These are phyloP conservation scores for Tetranychus cinnabarinus DNA, from an alignment of 1,140 invertebrate genomes.

Conservation along the genomic window DNA sequence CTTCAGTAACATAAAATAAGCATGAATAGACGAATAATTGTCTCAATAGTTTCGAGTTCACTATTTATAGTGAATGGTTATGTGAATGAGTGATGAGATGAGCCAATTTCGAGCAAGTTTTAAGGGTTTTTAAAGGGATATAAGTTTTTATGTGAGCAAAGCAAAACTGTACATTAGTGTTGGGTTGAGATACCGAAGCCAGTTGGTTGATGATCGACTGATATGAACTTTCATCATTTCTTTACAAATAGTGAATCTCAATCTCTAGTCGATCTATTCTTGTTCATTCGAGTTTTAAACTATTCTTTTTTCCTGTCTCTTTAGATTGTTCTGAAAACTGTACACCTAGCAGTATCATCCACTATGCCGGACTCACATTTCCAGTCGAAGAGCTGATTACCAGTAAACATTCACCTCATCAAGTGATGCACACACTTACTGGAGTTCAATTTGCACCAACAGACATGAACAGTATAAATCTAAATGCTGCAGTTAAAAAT, in stretches of 20 bases:
- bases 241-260: too few relatives aligned
- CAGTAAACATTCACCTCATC: too few relatives aligned
- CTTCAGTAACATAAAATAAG: not conserved
- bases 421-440: too few relatives aligned
- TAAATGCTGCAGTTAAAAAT: not conserved
- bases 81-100: not conserved
- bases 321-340: too few relatives aligned
- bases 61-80: not conserved
- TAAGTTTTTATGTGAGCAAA: not conserved
- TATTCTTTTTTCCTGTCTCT: too few relatives aligned
- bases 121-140: not conserved
- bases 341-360: too few relatives aligned
- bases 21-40: not conserved
- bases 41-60: not conserved
- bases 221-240: too few relatives aligned
- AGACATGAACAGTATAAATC: not conserved
- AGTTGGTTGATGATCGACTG: too few relatives aligned
- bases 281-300: too few relatives aligned
- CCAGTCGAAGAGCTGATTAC: too few relatives aligned
- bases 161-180: not conserved
- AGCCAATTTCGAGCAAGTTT: not conserved
- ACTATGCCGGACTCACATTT: too few relatives aligned
- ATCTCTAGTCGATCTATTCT: too few relatives aligned
- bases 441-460: not conserved
- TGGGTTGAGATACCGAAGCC: not conserved